Percentiles rank a stretch among this genome's conserved stretches.
Conservation (phyloP, 2,113 vertebrate genomes). For the Centropristis striata region DNA sequence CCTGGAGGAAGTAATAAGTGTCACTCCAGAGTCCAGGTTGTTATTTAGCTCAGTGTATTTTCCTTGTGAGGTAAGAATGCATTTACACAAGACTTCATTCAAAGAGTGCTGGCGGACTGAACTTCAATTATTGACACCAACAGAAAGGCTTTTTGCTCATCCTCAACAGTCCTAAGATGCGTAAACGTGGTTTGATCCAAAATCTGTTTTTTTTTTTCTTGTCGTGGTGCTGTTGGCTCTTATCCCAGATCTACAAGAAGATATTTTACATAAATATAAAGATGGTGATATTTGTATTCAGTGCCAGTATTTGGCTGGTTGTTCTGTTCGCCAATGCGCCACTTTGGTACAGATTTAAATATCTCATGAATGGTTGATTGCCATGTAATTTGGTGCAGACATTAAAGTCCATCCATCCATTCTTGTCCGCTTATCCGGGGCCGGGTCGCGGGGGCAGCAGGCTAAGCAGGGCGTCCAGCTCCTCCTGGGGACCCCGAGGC, state of each 20-base stretch:
- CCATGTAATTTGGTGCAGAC: not conserved
- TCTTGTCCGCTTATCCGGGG: no score
- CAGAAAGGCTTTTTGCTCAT: not conserved
- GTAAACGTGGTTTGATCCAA: not conserved
- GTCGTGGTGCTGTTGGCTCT: not conserved
- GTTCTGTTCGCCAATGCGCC: no score
- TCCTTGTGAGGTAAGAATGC: not conserved
- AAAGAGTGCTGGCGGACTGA: not conserved
- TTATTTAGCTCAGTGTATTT: not conserved
- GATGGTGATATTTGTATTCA: not conserved
- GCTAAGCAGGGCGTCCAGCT: no score
- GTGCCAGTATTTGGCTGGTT: not conserved
- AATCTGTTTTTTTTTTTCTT: not conserved
- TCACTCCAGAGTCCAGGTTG: not conserved
- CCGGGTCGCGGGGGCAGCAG: no score
- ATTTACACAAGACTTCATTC: not conserved
- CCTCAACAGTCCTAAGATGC: not conserved
- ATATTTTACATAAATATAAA: not conserved
- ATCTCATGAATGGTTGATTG: not conserved
- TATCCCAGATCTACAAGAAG: not conserved
- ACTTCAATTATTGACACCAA: not conserved
- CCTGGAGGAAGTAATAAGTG: conserved; percentile 1
- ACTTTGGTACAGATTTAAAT: no score
- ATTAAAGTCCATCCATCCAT: no score
- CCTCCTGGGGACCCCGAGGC: no score